These are phyloP conservation scores for Pteruthius melanotis DNA, from an alignment of 2,113 vertebrate genomes.

Conservation along the genomic window DNA sequence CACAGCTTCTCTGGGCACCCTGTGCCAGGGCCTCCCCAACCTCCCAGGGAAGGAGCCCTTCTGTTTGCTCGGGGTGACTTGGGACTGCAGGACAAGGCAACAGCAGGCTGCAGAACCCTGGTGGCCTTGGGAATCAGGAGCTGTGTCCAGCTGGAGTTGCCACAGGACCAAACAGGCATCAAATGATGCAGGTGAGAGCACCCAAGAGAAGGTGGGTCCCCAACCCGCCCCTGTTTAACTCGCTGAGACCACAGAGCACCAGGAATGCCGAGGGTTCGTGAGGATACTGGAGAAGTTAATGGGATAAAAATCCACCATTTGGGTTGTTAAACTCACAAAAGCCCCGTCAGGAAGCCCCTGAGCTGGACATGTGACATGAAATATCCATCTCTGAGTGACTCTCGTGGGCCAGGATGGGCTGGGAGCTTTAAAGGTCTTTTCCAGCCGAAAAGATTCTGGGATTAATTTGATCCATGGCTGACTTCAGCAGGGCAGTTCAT, in stretches of 20 bases:
- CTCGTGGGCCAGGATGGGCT: neutral
- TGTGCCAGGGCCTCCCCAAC: accelerated
- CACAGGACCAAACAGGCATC: neutral
- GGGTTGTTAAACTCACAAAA: neutral
- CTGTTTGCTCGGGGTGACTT: neutral
- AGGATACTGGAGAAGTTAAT: neutral
- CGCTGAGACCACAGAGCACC: neutral
- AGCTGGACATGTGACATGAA: neutral
- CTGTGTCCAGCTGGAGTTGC: neutral
- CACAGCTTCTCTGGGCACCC: neutral
- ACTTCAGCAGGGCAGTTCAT: neutral
- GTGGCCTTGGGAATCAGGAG: neutral
- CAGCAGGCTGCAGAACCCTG: neutral
- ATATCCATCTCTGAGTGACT: neutral
- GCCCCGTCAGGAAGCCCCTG: neutral
- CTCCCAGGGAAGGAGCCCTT: neutral
- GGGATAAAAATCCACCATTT: neutral
- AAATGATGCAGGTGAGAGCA: accelerated
- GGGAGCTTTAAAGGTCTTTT: neutral
- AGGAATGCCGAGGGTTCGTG: neutral
- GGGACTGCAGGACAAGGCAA: neutral
- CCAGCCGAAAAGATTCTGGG: neutral
- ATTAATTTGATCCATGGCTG: neutral
- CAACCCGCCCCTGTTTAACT: accelerated
- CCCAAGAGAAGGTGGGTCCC: neutral